Percentiles rank a stretch among this genome's conserved stretches.
Evolutionary conservation across 2,888 invertebrate genomes (phyloP).

Genomic region (Melieria omissa): DNA sequence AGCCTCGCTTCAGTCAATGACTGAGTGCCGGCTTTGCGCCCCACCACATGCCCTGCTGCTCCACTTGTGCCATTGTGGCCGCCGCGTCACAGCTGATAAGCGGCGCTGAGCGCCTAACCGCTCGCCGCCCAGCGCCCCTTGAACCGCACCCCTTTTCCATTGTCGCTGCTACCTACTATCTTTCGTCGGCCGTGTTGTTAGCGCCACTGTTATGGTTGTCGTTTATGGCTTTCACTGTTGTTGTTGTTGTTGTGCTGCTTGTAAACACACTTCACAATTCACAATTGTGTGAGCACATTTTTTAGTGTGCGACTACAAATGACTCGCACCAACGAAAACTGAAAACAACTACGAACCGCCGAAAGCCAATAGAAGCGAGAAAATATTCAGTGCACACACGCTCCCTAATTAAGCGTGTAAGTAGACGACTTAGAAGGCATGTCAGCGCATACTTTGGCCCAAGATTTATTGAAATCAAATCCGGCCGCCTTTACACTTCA

Average conservation of each 20-base stretch:
- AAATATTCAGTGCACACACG: background rate
- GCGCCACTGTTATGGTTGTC: background rate
- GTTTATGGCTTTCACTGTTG: background rate
- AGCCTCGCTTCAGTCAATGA: too few relatives aligned
- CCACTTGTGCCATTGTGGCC: too few relatives aligned
- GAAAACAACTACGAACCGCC: too few relatives aligned
- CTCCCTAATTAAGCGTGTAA: background rate
- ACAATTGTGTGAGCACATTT: background rate
- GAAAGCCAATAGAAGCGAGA: too few relatives aligned
- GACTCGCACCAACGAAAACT: too few relatives aligned
- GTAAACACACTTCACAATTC: conserved; percentile 3
- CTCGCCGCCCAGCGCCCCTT: background rate
- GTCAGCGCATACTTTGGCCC: background rate
- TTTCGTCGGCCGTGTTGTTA: background rate
- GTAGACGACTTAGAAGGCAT: background rate
- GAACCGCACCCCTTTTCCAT: background rate
- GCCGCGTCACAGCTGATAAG: background rate
- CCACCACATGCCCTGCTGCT: too few relatives aligned
- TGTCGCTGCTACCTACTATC: background rate
- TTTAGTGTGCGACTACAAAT: background rate
- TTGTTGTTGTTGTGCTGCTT: background rate
- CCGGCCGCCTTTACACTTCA: background rate
- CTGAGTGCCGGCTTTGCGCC: too few relatives aligned
- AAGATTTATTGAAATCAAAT: conserved; percentile 16
- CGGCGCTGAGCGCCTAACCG: background rate